Percentiles rank a stretch among this genome's conserved stretches.
Conservation (phyloP, 2,888 invertebrate species). For the Gibbula magus region DNA sequence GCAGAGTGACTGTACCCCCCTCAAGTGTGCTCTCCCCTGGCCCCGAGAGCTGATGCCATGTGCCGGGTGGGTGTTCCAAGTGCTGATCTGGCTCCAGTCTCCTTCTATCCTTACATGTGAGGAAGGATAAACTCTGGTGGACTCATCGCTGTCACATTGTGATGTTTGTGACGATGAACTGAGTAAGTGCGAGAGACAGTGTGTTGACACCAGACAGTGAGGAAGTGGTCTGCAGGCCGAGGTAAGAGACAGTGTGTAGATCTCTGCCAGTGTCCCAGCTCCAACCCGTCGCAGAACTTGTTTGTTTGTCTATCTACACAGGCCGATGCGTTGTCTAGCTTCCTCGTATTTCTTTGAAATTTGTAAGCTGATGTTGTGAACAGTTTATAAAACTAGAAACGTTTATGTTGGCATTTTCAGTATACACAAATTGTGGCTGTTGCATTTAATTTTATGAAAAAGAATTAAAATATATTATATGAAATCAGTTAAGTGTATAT, state of each 20-base stretch:
- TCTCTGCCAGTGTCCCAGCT: no score
- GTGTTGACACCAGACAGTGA: no score
- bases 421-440: not conserved
- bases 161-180: no score
- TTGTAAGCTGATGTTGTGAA: constrained; percentile 5
- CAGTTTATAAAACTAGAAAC: not conserved
- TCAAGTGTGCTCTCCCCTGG: not conserved
- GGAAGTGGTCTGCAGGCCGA: no score
- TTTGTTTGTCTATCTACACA: not conserved
- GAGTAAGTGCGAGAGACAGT: no score
- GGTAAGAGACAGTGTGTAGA: no score
- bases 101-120: no score
- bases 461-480: not conserved
- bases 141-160: no score
- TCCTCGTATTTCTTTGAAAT: not conserved
- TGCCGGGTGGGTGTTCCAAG: not conserved
- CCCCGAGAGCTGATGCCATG: not conserved
- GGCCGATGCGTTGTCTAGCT: not conserved
- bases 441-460: constrained; percentile 1
- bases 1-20: not conserved
- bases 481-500: constrained; percentile 4
- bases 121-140: no score
- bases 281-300: not conserved
- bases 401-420: not conserved
- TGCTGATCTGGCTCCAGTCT: no score